Percentiles rank a stretch among this genome's conserved stretches.
These are phyloP conservation scores for Pterostichus madidus DNA, from an alignment of 2,888 invertebrate genomes.

Conservation along the genomic window DNA sequence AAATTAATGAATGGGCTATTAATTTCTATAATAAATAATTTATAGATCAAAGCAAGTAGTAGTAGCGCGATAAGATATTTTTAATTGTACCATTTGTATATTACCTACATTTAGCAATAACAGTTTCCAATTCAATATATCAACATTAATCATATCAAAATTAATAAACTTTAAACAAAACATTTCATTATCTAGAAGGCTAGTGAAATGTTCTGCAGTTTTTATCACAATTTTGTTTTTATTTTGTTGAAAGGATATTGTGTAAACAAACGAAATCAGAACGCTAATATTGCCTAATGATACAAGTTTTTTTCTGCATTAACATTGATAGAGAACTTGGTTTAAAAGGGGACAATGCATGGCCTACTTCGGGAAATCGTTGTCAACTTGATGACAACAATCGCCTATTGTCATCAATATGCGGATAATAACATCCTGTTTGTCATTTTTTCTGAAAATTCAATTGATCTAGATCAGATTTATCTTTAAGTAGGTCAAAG, in stretches of 20 bases:
- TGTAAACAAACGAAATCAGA: constrained; percentile 1
- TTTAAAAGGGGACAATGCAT: constrained; percentile 11
- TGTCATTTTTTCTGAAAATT: constrained; percentile 3
- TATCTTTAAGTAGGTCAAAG: constrained; percentile 1
- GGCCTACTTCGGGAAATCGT: constrained; percentile 52
- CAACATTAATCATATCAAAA: neutral
- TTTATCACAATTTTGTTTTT: constrained; percentile 18
- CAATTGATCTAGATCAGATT: constrained; percentile 2
- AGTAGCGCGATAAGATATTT: neutral
- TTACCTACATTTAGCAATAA: too few relatives aligned
- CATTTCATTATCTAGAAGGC: constrained; percentile 27
- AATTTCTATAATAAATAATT: constrained; percentile 17
- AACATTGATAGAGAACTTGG: constrained; percentile 61
- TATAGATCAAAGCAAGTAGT: neutral
- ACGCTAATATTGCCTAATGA: constrained; percentile 7
- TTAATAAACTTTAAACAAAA: constrained; percentile 6
- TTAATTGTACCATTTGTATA: neutral
- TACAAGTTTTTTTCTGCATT: constrained; percentile 24
- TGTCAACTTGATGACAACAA: constrained; percentile 45
- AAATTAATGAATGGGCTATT: constrained; percentile 20
- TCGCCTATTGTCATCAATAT: constrained; percentile 54
- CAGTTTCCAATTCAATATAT: constrained; percentile 5
- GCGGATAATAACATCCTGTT: constrained; percentile 39
- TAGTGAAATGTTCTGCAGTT: constrained; percentile 17
- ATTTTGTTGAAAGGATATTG: constrained; percentile 21